phyloP scores from a whole-genome alignment of 1,140 invertebrate genomes.

The Potamilus streckersoni region DNA sequence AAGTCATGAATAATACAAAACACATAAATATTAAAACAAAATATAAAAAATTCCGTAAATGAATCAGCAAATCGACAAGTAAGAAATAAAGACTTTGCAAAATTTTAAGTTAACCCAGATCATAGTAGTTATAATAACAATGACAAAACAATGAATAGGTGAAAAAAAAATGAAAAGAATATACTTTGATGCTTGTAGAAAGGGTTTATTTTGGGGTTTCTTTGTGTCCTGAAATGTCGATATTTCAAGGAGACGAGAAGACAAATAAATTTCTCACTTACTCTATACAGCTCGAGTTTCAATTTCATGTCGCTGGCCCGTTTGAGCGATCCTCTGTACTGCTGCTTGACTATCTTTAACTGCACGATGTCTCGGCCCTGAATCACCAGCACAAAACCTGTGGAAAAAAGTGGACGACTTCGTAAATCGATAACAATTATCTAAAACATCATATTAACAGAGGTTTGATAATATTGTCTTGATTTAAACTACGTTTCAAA shows the following conservation, averaged over 20 bases:
- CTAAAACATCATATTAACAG: background rate
- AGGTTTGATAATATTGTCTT: no score
- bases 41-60: background rate
- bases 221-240: background rate
- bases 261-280: constrained; percentile 27
- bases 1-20: background rate
- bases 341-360: constrained; percentile 61
- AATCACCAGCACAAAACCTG: constrained; percentile 63
- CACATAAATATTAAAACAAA: no score
- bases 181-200: background rate
- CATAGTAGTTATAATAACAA: constrained; percentile 1
- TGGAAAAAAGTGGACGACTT: constrained; percentile 9
- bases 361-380: constrained; percentile 61
- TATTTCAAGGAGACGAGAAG: background rate
- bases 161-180: background rate
- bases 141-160: background rate
- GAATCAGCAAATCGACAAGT: background rate
- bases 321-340: constrained; percentile 52
- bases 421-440: background rate
- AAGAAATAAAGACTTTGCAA: background rate
- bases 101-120: background rate
- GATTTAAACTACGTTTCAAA: no score
- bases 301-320: constrained; percentile 52
- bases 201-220: background rate
- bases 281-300: constrained; percentile 56